phyloP scores from a whole-genome alignment of 2,888 invertebrate genomes.

The Eugnorisma glareosa region DNA sequence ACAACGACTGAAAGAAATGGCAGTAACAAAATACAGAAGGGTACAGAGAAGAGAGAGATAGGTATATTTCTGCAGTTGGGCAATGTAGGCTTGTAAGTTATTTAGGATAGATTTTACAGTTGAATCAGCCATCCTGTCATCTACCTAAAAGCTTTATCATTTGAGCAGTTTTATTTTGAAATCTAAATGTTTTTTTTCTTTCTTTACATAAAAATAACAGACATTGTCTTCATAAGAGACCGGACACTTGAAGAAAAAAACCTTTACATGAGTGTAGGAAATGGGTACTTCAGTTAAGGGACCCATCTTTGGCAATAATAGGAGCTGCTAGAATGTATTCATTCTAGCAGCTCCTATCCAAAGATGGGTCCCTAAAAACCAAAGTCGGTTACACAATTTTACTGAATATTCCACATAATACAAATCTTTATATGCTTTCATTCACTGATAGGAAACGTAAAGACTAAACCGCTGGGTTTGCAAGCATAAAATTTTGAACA shows the following conservation, averaged over 20 bases:
- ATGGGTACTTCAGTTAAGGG: not conserved
- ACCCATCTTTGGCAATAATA: not conserved
- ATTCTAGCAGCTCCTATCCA: too few species aligned
- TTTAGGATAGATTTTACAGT: not conserved
- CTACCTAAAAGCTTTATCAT: fast-evolving
- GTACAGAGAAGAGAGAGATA: not conserved
- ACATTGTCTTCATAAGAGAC: not conserved
- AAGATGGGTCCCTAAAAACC: too few species aligned
- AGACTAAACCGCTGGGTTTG: not conserved
- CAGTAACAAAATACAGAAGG: not conserved
- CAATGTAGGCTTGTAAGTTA: not conserved
- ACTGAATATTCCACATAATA: not conserved
- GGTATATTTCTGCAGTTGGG: not conserved
- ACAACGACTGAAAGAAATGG: too few species aligned
- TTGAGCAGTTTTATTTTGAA: not conserved
- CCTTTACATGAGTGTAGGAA: not conserved
- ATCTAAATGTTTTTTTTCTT: not conserved
- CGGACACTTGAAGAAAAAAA: not conserved
- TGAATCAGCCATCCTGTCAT: not conserved
- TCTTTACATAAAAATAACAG: not conserved
- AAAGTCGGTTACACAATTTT: not conserved
- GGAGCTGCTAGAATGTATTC: not conserved
- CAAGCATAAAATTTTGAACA: not conserved
- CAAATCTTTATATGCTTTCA: not conserved
- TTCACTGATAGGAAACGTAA: not conserved